Evolutionary conservation across 2,888 invertebrate genomes (phyloP), one percentile per base, ranked within the genome.

Genomic region (Dasypolia templi): DNA sequence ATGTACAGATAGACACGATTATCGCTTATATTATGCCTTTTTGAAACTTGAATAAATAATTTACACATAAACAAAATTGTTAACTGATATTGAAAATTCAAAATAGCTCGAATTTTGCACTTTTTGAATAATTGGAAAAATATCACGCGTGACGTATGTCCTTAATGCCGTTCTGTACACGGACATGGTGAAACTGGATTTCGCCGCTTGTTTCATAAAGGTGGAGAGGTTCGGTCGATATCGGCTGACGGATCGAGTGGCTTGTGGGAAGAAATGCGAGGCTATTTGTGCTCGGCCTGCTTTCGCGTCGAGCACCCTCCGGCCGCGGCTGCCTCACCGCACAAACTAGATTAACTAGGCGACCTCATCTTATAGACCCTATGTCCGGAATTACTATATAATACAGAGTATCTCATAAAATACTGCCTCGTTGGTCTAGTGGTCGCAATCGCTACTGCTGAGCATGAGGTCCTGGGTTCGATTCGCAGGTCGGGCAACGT

Each of bases 341-440:
- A 90, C 92, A 92, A 94, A 94, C 94, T 92, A 94, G 92, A 94
- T 94, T 94, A 94, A 92, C 92, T 91, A 86, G 82, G 87, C 90
- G 91, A 92, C 91, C 90, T 90, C 90, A 88, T 89, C 89, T 87
- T 87, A 87, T 79, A 87, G 79, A 83, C 86, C 89, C 85, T 90
- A 88, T 89, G 88, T 86, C 87, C 86, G 74, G 84, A 89, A 91
- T 90, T 83, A 85, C 83, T 82, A 71, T 87, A 87, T 90, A 87
- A 86, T 86, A 85, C 84, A 82, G 64, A 64, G 63, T 64, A 69
- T 59, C 66, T 73, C 77, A 51, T 80, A 76, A 82, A 84, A 84
- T 76, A n/a, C n/a, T n/a, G n/a, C n/a, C n/a, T n/a, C n/a, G n/a
- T n/a, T n/a, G n/a, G n/a, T n/a, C n/a, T n/a, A n/a, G n/a, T n/a